These are phyloP conservation scores for Poecile atricapillus DNA, from an alignment of 2,113 vertebrate genomes.

Conservation along the genomic window DNA sequence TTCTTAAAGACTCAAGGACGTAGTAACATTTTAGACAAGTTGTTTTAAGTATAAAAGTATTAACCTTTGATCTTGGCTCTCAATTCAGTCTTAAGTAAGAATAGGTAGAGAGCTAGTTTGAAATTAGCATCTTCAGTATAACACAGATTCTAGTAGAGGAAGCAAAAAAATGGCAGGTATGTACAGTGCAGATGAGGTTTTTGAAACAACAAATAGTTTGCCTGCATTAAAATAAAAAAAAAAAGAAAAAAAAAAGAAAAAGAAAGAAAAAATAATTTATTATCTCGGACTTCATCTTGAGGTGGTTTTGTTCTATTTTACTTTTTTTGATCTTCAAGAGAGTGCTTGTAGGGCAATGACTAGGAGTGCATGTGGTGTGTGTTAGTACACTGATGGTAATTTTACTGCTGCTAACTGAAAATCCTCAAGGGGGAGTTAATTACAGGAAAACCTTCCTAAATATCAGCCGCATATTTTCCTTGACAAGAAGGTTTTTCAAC, in stretches of 20 bases:
- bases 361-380: constrained; percentile 91
- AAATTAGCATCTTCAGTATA: background rate
- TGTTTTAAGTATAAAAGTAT: background rate
- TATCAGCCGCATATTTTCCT: constrained; percentile 96
- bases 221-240: background rate
- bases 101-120: background rate
- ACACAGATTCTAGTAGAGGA: background rate
- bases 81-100: background rate
- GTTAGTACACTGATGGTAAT: constrained; percentile 98
- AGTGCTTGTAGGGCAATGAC: constrained; percentile 68
- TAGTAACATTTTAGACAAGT: background rate
- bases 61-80: background rate
- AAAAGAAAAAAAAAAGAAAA: background rate
- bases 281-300: constrained; percentile 65
- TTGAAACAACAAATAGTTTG: constrained; percentile 1
- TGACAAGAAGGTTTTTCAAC: constrained; percentile 89
- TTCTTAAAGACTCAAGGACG: background rate
- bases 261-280: background rate
- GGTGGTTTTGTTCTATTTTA: constrained; percentile 57
- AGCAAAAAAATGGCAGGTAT: background rate
- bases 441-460: constrained; percentile 99
- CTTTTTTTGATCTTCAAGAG: constrained; percentile 64
- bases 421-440: constrained; percentile 99
- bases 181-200: background rate
- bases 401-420: constrained; percentile 98